Percentiles rank a stretch among this genome's conserved stretches.
Evolutionary conservation across 2,113 vertebrate genomes (phyloP).

Genomic region (Collichthys lucidus): DNA sequence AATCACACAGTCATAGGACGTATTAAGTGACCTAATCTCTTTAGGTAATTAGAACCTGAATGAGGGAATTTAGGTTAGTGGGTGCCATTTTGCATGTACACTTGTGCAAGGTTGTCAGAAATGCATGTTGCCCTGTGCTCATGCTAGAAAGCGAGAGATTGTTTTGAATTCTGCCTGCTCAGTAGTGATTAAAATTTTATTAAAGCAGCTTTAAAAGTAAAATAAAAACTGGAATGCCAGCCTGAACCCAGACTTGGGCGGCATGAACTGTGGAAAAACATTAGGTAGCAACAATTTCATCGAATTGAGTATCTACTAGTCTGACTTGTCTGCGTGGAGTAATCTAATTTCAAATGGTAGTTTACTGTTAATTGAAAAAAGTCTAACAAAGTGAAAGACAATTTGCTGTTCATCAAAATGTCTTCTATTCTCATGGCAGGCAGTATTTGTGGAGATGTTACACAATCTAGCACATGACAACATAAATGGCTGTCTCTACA

Average conservation of each 20-base stretch:
- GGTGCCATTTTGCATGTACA: background rate
- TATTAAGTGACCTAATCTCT: background rate
- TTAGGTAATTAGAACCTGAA: background rate
- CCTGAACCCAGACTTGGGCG: background rate
- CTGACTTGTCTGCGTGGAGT: background rate
- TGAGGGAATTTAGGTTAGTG: background rate
- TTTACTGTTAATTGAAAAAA: background rate
- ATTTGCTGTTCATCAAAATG: background rate
- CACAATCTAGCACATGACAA: background rate
- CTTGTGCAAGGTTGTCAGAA: background rate
- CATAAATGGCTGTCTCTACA: background rate
- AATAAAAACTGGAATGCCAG: background rate
- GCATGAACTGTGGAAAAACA: constrained; percentile 6
- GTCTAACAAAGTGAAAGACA: too few species aligned
- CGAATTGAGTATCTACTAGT: background rate
- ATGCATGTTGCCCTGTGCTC: background rate
- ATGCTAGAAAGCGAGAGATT: background rate
- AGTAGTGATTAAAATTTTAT: background rate
- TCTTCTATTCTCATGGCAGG: background rate
- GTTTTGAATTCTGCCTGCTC: background rate
- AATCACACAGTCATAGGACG: background rate
- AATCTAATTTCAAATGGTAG: background rate
- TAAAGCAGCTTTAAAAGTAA: constrained; percentile 1
- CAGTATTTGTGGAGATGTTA: constrained; percentile 1
- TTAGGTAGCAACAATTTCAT: background rate